These are phyloP conservation scores for Eubucco bourcierii DNA, from an alignment of 2,113 vertebrate genomes.

Conservation along the genomic window DNA sequence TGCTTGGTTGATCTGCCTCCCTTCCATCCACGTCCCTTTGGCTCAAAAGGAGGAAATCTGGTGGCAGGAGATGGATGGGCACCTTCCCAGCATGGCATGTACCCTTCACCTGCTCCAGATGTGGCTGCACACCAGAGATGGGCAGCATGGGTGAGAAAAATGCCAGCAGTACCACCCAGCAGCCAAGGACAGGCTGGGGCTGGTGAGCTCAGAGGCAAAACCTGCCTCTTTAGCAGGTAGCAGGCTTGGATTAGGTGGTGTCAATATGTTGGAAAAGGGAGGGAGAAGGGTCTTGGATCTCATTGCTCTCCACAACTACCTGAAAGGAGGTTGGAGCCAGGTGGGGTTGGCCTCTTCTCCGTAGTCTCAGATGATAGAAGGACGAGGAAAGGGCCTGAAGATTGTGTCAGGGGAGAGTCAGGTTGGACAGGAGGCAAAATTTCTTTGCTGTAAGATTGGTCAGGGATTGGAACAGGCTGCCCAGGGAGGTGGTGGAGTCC, in stretches of 20 bases:
- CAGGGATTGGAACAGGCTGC: too few relatives aligned
- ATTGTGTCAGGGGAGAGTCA: too few relatives aligned
- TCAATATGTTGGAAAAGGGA: not conserved
- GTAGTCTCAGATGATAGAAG: too few relatives aligned
- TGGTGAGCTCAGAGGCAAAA: not conserved
- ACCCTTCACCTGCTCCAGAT: not conserved
- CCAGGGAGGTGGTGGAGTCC: too few relatives aligned
- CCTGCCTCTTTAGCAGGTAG: not conserved
- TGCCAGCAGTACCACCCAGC: not conserved
- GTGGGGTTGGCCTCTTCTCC: too few relatives aligned
- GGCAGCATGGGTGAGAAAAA: not conserved
- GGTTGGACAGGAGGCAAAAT: too few relatives aligned
- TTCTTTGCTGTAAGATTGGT: too few relatives aligned
- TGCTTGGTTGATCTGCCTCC: accelerated
- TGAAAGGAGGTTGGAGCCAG: too few relatives aligned
- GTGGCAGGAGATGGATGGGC: not conserved
- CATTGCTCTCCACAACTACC: too few relatives aligned
- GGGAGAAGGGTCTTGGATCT: not conserved
- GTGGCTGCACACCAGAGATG: accelerated
- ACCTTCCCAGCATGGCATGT: accelerated
- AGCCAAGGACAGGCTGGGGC: not conserved
- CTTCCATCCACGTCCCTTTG: not conserved
- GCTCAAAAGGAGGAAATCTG: not conserved
- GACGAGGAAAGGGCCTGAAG: too few relatives aligned
- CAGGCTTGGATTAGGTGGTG: not conserved